phyloP scores from a whole-genome alignment of 2,797 vertebrate species.

The Gambusia yucatana region DNA sequence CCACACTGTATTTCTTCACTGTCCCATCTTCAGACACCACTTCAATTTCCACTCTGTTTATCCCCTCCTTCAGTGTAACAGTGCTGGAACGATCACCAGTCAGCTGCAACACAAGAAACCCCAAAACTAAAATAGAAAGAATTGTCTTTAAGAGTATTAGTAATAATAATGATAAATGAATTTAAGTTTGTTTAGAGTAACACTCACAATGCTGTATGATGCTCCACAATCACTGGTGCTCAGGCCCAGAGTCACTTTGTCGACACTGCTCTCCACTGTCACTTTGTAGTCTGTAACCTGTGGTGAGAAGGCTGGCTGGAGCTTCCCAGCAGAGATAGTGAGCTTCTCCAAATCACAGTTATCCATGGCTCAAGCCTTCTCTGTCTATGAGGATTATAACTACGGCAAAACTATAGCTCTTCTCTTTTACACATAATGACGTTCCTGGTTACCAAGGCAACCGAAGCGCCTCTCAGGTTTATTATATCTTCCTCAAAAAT shows the following conservation, averaged over 20 bases:
- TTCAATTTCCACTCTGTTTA: conserved; percentile 71
- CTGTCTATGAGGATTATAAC: background rate
- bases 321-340: conserved; percentile 47
- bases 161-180: background rate
- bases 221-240: conserved; percentile 71
- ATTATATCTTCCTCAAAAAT: too few relatives aligned
- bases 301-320: conserved; percentile 67
- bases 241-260: conserved; percentile 54
- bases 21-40: conserved; percentile 79
- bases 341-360: conserved; percentile 79
- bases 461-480: background rate
- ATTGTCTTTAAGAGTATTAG: too few relatives aligned
- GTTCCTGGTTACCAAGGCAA: conserved; percentile 44
- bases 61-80: conserved; percentile 63
- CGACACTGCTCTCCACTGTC: conserved; percentile 63
- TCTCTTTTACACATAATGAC: conserved; percentile 16
- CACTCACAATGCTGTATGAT: conserved; percentile 45
- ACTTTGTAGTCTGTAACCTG: conserved; percentile 61
- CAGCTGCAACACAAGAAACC: conserved; percentile 49
- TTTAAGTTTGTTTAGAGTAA: background rate
- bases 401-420: background rate
- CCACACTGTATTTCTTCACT: conserved; percentile 69
- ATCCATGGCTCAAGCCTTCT: conserved; percentile 62
- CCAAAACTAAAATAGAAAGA: background rate
- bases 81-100: conserved; percentile 63